phyloP scores from a whole-genome alignment of 2,888 invertebrate species.

The Oscheius sp. region DNA sequence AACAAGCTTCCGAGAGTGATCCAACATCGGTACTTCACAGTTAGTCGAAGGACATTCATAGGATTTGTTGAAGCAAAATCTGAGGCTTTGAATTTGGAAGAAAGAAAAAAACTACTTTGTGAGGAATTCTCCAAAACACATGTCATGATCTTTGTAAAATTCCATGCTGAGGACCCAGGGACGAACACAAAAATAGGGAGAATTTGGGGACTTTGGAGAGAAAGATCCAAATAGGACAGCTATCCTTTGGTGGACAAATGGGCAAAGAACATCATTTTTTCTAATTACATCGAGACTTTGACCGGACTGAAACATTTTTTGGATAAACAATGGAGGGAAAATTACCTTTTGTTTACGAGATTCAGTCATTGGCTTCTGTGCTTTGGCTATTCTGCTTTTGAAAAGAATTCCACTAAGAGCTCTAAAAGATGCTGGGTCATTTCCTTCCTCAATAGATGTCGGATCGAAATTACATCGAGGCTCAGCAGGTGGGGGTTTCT shows the following conservation, averaged over 20 bases:
- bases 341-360: slow-evolving; percentile 20
- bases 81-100: slow-evolving; percentile 25
- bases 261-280: slow-evolving; percentile 71
- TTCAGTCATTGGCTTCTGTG: slow-evolving; percentile 26
- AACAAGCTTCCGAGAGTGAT: slow-evolving; percentile 85
- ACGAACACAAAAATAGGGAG: slow-evolving; percentile 87
- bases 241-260: slow-evolving; percentile 78
- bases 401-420: slow-evolving; percentile 80
- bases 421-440: slow-evolving; percentile 79
- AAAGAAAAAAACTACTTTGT: slow-evolving; percentile 73
- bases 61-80: slow-evolving; percentile 75
- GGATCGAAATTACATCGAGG: background rate
- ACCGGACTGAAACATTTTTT: background rate
- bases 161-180: slow-evolving; percentile 91
- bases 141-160: slow-evolving; percentile 90
- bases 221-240: slow-evolving; percentile 83
- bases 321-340: background rate
- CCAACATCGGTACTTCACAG: slow-evolving; percentile 85
- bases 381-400: slow-evolving; percentile 33
- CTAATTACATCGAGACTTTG: slow-evolving; percentile 14
- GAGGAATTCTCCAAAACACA: slow-evolving; percentile 90
- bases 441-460: background rate
- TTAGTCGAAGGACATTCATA: slow-evolving; percentile 83
- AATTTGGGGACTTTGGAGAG: slow-evolving; percentile 74
- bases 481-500: background rate